Conservation (phyloP, 2,113 vertebrate species). For the Gorsachius goisagi region DNA sequence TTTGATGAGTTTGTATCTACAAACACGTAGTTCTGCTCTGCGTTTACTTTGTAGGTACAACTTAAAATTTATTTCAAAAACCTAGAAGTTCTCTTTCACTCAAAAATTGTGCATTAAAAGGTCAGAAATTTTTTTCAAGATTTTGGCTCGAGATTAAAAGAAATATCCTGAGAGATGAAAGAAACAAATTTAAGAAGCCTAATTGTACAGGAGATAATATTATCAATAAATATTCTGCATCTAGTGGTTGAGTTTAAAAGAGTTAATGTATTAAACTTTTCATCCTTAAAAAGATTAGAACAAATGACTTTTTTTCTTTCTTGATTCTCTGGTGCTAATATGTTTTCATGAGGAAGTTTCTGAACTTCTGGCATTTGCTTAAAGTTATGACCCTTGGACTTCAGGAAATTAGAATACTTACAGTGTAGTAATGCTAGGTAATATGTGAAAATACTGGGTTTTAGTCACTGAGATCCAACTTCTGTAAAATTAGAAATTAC, state of each 20-base stretch:
- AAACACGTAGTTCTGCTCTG: background rate
- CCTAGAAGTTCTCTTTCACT: background rate
- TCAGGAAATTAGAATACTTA: background rate
- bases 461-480: background rate
- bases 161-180: background rate
- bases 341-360: background rate
- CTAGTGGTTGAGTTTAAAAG: background rate
- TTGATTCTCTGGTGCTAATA: background rate
- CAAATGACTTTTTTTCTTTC: background rate
- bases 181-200: background rate
- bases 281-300: background rate
- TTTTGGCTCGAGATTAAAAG: background rate
- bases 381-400: background rate
- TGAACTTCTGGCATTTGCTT: background rate
- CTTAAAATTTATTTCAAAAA: background rate
- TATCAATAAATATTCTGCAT: background rate
- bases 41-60: background rate
- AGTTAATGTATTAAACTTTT: background rate
- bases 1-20: background rate
- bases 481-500: background rate
- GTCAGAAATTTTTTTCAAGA: background rate
- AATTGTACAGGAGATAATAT: background rate
- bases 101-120: background rate
- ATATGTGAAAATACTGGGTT: background rate
- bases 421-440: background rate